Evolutionary conservation across 1,140 invertebrate species (phyloP).

Genomic region (Ceratina australensis): DNA sequence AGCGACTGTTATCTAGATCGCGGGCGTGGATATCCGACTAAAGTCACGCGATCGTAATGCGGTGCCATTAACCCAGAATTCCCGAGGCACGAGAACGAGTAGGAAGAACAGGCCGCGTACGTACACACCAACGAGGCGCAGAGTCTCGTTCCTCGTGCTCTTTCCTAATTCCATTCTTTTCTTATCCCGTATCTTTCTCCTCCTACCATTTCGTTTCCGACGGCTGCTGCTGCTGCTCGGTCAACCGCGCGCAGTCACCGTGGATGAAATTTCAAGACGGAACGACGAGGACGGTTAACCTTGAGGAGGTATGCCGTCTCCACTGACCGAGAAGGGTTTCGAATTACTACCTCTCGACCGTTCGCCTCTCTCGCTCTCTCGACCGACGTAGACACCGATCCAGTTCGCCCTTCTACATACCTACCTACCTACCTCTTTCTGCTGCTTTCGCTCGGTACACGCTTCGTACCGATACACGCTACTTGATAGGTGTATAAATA

Average conservation of each 20-base stretch:
- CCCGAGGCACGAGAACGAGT: conserved; percentile 62
- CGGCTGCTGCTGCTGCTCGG: neutral
- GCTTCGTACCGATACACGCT: no score
- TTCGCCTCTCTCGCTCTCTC: neutral
- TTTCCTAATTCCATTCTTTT: no score
- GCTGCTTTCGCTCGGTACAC: neutral
- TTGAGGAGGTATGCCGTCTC: conserved; percentile 63
- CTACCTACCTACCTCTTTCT: neutral
- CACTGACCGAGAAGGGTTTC: conserved; percentile 62
- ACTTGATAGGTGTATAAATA: no score
- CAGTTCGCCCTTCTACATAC: no score
- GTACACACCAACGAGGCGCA: neutral
- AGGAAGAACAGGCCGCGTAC: conserved; percentile 10
- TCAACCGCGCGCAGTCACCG: conserved; percentile 21
- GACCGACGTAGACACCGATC: neutral
- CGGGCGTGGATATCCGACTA: conserved; percentile 58
- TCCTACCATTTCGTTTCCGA: no score
- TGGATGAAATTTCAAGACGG: conserved; percentile 63
- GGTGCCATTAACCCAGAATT: conserved; percentile 77
- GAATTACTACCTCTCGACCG: conserved; percentile 48
- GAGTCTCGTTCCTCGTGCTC: conserved; percentile 14
- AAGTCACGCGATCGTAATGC: conserved; percentile 71
- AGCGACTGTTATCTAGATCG: conserved; percentile 50
- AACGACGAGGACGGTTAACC: conserved; percentile 54
- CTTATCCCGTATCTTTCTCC: neutral